phyloP scores from a whole-genome alignment of 1,140 invertebrate genomes.

The Brachionus sp. region DNA sequence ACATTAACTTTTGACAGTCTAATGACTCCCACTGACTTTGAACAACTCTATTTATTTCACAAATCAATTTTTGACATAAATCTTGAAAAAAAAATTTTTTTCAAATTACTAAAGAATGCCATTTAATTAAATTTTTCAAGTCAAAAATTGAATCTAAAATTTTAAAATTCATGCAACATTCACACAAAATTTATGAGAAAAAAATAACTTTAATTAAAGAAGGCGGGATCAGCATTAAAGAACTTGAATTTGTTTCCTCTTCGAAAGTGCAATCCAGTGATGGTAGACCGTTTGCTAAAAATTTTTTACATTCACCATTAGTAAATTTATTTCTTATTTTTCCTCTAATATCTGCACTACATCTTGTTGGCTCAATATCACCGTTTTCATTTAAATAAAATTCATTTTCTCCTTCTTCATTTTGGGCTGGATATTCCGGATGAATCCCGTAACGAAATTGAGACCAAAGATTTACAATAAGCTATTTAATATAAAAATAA shows the following conservation, averaged over 20 bases:
- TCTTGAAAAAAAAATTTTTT: too few species aligned
- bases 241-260: neutral
- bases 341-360: slow-evolving; percentile 1
- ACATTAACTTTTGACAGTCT: too few species aligned
- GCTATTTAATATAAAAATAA: neutral
- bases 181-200: too few species aligned
- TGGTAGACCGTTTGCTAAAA: slow-evolving; percentile 12
- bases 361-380: slow-evolving; percentile 39
- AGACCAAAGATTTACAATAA: slow-evolving; percentile 24
- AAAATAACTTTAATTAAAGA: neutral
- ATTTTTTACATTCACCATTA: neutral
- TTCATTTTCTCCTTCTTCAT: slow-evolving; percentile 1
- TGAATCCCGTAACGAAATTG: slow-evolving; percentile 34
- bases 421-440: slow-evolving; percentile 7
- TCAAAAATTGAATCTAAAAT: too few species aligned
- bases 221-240: neutral
- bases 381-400: slow-evolving; percentile 42
- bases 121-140: too few species aligned
- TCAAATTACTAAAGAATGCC: too few species aligned
- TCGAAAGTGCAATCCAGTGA: neutral
- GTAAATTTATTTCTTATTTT: neutral
- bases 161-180: too few species aligned
- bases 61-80: too few species aligned
- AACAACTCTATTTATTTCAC: too few species aligned
- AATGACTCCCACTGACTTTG: too few species aligned